A percentile compares a stretch with the other conserved stretches of the same genome.
Evolutionary conservation across 1,140 invertebrate genomes (phyloP).

Genomic region (Acromyrmex heyeri): DNA sequence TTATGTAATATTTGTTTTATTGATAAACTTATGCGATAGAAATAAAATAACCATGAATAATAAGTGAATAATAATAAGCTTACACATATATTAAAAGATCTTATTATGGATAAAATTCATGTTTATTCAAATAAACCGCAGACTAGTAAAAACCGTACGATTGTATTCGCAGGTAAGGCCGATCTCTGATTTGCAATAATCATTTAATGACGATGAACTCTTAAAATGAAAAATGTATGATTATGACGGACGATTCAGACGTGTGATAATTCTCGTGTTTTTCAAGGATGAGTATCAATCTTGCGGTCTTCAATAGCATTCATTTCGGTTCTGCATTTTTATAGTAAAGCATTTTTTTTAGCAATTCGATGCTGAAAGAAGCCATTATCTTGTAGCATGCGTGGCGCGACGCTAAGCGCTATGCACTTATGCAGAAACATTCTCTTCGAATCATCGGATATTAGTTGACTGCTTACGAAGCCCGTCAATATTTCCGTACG

Average conservation of each 20-base stretch:
- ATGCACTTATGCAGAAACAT: slow-evolving; percentile 46
- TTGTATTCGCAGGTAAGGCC: not conserved
- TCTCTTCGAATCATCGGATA: slow-evolving; percentile 18
- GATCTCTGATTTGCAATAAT: not conserved
- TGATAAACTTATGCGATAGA: not conserved
- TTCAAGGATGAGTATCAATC: not conserved
- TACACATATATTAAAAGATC: not conserved
- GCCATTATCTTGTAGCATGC: slow-evolving; percentile 3
- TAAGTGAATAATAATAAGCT: not conserved
- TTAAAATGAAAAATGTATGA: not conserved
- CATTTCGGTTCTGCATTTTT: not conserved
- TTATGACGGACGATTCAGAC: not conserved
- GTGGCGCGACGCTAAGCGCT: not conserved
- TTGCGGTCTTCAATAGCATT: too few species aligned
- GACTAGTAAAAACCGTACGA: not conserved
- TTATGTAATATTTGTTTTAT: not conserved
- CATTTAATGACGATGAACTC: not conserved
- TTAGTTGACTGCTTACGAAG: slow-evolving; percentile 52
- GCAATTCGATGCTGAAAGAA: not conserved
- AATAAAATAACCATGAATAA: not conserved
- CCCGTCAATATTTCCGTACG: slow-evolving; percentile 39
- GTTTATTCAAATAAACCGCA: not conserved
- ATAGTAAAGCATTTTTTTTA: not conserved
- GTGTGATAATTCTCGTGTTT: not conserved
- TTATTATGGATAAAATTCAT: too few species aligned